Conservation (phyloP, 1,140 invertebrate genomes). For the Subanguina moxae region DNA sequence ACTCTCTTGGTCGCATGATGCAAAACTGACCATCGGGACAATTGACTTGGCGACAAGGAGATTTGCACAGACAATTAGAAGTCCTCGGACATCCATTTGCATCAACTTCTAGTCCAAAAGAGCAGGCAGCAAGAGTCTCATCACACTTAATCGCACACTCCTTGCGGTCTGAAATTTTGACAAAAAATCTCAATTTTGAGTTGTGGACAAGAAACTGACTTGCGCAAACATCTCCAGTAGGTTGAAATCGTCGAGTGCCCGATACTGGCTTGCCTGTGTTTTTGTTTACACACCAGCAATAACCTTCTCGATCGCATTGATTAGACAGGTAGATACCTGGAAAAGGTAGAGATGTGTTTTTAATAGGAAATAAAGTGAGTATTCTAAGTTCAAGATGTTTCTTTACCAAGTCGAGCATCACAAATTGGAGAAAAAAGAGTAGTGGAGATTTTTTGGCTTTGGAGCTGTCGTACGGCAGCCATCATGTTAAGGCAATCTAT, state of each 20-base stretch:
- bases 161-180: slow-evolving; percentile 5
- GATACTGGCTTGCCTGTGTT: slow-evolving; percentile 37
- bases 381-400: too few species aligned
- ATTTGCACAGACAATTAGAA: slow-evolving; percentile 45
- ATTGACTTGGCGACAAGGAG: slow-evolving; percentile 47
- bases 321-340: slow-evolving; percentile 31
- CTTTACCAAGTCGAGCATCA: slow-evolving; percentile 22
- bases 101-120: slow-evolving; percentile 48
- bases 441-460: slow-evolving; percentile 16
- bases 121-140: slow-evolving; percentile 26
- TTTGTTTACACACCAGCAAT: slow-evolving; percentile 44
- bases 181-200: neutral
- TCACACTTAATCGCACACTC: slow-evolving; percentile 38
- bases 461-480: slow-evolving; percentile 24
- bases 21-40: slow-evolving; percentile 42
- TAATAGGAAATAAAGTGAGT: neutral
- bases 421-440: slow-evolving; percentile 24
- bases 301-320: slow-evolving; percentile 40
- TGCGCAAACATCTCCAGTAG: slow-evolving; percentile 17
- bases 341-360: slow-evolving; percentile 9
- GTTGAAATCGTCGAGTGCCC: slow-evolving; percentile 33
- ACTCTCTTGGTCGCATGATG: slow-evolving; percentile 30
- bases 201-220: neutral
- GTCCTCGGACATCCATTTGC: slow-evolving; percentile 44
- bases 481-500: slow-evolving; percentile 37